Evolutionary conservation across 2,113 vertebrate species (phyloP), one percentile per base, ranked within the genome.

Genomic region (Rousettus leschenaultii): DNA sequence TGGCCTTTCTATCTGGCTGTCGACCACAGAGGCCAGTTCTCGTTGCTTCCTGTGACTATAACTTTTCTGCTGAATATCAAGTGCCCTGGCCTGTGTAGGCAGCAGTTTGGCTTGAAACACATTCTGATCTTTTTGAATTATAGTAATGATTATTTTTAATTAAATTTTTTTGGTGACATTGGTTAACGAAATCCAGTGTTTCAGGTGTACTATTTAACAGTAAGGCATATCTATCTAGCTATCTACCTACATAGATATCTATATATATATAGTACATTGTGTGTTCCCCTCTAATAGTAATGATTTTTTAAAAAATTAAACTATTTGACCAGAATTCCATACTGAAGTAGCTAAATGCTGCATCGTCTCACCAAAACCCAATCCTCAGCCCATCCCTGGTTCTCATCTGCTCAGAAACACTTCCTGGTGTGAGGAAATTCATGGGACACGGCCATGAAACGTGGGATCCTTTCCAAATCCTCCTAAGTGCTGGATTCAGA

Each of bases 41-140:
- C 48, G 24, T 16, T 15, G 35, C 12, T 66, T 38, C 26, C 33
- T 65, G 68, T 95, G 63, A 70, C 53, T 82, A 30, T 38, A 66
- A 77, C 70, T 84, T 77, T 95, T 87, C 73, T 92, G 14, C n/a
- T 59, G 30, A 77, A n/a, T 3, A 33, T 61, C 51, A 51, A 61
- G n/a, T 6, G 21, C 21, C 55, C 48, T 22, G 33, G 63, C 9
- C 38, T 51, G 30, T 45, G n/a, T 28, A n/a, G 75, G 48, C 40
- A 93, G 57, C 30, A 38, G 55, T 12, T 45, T 40, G 33, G 33
- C 19, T 55, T 57, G 19, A 74, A 75, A 65, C 7, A n/a, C 18
- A 15, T 68, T n/a, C 26, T 70, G 77, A 71, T 75, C 68, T 63
- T 91, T 85, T 5, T 63, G 51, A 59, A 40, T 38, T 53, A 63